phyloP scores from a whole-genome alignment of 1,140 invertebrate genomes.

The Hestina assimilis region DNA sequence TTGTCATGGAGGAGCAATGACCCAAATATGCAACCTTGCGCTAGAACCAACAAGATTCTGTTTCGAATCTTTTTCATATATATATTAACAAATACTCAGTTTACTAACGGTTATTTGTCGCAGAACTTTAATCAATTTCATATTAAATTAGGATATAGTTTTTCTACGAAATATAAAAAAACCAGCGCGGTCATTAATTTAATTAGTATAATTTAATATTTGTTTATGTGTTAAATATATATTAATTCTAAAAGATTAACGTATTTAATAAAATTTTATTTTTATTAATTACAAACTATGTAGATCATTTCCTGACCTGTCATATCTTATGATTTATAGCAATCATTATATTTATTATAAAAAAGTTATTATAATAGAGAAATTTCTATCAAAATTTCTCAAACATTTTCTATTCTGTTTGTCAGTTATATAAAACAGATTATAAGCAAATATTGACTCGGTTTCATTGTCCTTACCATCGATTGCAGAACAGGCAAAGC shows the following conservation, averaged over 20 bases:
- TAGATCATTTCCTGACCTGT: background rate
- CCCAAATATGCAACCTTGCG: too few species aligned
- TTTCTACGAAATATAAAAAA: background rate
- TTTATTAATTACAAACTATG: background rate
- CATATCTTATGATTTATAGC: background rate
- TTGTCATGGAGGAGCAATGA: too few species aligned
- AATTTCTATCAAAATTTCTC: too few species aligned
- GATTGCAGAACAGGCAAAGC: constrained; percentile 8
- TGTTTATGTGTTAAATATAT: constrained; percentile 11
- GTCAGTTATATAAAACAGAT: too few species aligned
- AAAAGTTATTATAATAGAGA: too few species aligned
- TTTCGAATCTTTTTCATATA: too few species aligned
- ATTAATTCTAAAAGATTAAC: constrained; percentile 9
- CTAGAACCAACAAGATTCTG: too few species aligned
- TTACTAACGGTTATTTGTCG: too few species aligned
- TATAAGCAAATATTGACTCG: background rate
- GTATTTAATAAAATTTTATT: constrained; percentile 4
- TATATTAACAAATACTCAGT: too few species aligned
- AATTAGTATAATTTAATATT: constrained; percentile 10
- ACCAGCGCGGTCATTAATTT: background rate
- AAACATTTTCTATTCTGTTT: too few species aligned
- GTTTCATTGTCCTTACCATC: too few species aligned
- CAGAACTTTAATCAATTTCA: background rate
- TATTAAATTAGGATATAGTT: background rate
- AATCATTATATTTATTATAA: too few species aligned